Evolutionary conservation across 2,888 invertebrate genomes (phyloP).

Genomic region (Cosmopolites sordidus): DNA sequence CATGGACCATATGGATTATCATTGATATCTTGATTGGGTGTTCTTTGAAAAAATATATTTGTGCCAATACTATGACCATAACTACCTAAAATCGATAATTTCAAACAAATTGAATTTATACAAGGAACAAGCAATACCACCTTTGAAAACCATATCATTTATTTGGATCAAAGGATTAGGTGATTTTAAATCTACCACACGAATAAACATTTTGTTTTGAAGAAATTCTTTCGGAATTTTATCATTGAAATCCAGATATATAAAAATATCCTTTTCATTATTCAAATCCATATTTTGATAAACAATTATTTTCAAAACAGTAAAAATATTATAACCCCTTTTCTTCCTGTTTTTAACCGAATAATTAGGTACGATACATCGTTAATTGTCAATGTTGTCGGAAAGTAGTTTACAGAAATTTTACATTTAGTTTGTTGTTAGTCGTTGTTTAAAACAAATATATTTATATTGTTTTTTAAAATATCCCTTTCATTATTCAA

Average conservation of each 20-base stretch:
- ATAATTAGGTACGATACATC: too few relatives aligned
- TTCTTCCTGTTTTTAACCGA: too few relatives aligned
- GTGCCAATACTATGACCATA: conserved; percentile 69
- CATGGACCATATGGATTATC: conserved; percentile 45
- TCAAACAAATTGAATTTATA: background rate
- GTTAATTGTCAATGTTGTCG: too few relatives aligned
- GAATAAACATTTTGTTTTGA: conserved; percentile 39
- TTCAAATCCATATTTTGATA: conserved; percentile 10
- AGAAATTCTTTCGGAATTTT: conserved; percentile 38
- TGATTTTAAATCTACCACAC: conserved; percentile 40
- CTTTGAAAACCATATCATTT: conserved; percentile 43
- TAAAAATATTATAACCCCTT: too few relatives aligned
- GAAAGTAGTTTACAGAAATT: too few relatives aligned
- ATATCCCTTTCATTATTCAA: conserved; percentile 24
- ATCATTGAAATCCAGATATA: conserved; percentile 42
- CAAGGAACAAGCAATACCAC: conserved; percentile 27
- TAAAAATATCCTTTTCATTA: conserved; percentile 29
- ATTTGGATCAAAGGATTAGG: conserved; percentile 42
- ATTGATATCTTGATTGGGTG: background rate
- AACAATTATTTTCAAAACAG: too few relatives aligned
- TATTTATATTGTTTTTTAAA: too few relatives aligned
- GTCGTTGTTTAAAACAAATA: too few relatives aligned
- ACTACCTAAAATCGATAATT: conserved; percentile 53
- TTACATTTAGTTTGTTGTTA: too few relatives aligned
- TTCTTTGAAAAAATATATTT: conserved; percentile 68